phyloP scores from a whole-genome alignment of 2,888 invertebrate species.

The Latheticus oryzae region DNA sequence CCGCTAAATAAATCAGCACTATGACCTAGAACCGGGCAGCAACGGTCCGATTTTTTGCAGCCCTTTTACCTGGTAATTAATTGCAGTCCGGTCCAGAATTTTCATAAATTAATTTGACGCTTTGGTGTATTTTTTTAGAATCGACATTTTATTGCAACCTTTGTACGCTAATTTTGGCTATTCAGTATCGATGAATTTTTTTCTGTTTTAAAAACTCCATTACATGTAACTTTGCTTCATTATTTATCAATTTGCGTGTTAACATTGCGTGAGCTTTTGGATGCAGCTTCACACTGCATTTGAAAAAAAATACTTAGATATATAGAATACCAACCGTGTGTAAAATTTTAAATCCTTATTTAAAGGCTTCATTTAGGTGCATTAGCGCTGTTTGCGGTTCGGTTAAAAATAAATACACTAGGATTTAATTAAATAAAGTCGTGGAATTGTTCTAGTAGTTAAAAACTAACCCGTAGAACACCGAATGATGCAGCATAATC shows the following conservation, averaged over 20 bases:
- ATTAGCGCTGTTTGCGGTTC: no score
- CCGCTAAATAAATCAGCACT: slow-evolving; percentile 23
- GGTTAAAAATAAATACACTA: neutral
- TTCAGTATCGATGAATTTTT: slow-evolving; percentile 32
- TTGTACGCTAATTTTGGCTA: slow-evolving; percentile 37
- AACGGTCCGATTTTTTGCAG: slow-evolving; percentile 16
- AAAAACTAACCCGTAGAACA: neutral
- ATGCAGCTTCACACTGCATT: slow-evolving; percentile 30
- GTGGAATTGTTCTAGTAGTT: slow-evolving; percentile 10
- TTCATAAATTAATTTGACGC: slow-evolving; percentile 36
- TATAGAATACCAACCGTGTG: no score
- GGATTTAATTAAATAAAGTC: slow-evolving; percentile 28
- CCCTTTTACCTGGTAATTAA: slow-evolving; percentile 29
- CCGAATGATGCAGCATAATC: no score
- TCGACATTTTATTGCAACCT: slow-evolving; percentile 27
- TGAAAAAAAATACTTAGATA: no score
- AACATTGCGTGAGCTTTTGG: slow-evolving; percentile 39
- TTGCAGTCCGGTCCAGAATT: slow-evolving; percentile 22
- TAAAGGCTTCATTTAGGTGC: no score
- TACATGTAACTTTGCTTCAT: slow-evolving; percentile 43
- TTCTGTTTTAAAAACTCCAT: slow-evolving; percentile 40
- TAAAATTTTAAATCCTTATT: no score
- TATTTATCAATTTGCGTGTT: slow-evolving; percentile 42
- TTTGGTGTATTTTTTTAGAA: slow-evolving; percentile 27
- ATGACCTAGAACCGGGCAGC: slow-evolving; percentile 8